Evolutionary conservation across 2,797 vertebrate genomes (phyloP), one percentile per base, ranked within the genome.

Genomic region (Nannoperca obscura): DNA sequence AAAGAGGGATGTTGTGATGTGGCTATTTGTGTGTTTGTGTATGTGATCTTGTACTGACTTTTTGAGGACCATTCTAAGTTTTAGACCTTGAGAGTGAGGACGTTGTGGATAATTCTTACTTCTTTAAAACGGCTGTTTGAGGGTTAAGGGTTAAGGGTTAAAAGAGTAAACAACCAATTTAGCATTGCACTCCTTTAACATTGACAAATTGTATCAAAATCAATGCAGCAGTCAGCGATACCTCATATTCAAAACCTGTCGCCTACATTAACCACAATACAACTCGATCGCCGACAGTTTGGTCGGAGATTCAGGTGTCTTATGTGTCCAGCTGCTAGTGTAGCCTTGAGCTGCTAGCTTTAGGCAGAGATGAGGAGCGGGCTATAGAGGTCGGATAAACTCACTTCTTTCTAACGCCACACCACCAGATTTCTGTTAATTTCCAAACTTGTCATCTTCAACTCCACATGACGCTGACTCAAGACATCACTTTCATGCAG

Each of bases 21-120:
- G 22, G 54, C 46, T 63, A 20, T 66, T 53, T 71, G 68, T 49
- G 11, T 53, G 65, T 44, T 3, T 67, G 50, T 62, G 19, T 32
- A 38, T 15, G 22, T 32, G 46, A 14, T 44, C 13, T 44, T 44
- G 42, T 44, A 44, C 15, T 65, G 7, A 55, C 0, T 61, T 38
- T 67, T 7, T 55, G 1, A 65, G 11, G 19, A 46, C 1, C 8
- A 47, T 10, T 47, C 30, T 49, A 59, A 42, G 59, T 11, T 34
- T 44, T 34, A 14, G 1, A 62, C 57, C 1, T 0, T 27, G 6
- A 57, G 1, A 32, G 32, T 38, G 22, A 38, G 15, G 54, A 54
- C 11, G 47, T 57, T 55, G 36, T 55, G 32, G 24, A 40, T n/a
- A 17, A 27, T 53, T 40, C 3, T 8, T n/a, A 15, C 11, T 24